Base-by-base conservation (phyloP, 1,140 invertebrate species). In the Lasaia peninsularis region DNA sequence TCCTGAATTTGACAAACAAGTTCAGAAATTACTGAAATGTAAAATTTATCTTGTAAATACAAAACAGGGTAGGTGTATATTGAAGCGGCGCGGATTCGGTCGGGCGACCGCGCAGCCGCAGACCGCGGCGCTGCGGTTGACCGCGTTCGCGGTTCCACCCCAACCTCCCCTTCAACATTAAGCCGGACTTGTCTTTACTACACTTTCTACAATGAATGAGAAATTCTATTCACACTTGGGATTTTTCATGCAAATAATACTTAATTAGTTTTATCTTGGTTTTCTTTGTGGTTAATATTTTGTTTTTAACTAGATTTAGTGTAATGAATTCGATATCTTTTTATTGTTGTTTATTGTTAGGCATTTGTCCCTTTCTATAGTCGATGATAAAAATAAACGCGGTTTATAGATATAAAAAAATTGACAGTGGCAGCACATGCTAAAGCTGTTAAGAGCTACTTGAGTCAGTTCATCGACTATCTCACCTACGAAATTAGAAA, bases 121-220 rank as follows among this genome's bases (percentile, higher is more conserved):
- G 24, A 52, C 66, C 69, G 66, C 69, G 66, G 67, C 62, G 65
- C 67, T 58, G 60, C 68, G 65, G 64, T 53, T 69, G 50, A 33
- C 58, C 64, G 65, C 67, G 69, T 65, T 57, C 64, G 40, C 48
- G 18, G 57, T 62, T 65, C 69, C 59, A 71, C 58, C 31, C 58
- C 56, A 54, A 63, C 63, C 57, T 61, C 59, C 71, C 65, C 54
- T 52, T 63, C 44, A 57, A 62, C 63, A 66, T 62, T 73, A 67
- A 75, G 56, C 76, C 65, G 63, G 62, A 73, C 72, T 67, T 69
- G 67, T 73, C 66, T 73, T 69, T 66, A 60, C 56, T 35, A 58
- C 32, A 51, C 56, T 70, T 58, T 56, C 58, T 55, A 56, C 44
- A 55, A 51, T 56, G 62, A 40, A 56, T 48, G 37, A 33, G 40